Percentiles rank a stretch among this genome's conserved stretches.
phyloP scores from a whole-genome alignment of 2,888 invertebrate genomes.

The Cenopis cana region DNA sequence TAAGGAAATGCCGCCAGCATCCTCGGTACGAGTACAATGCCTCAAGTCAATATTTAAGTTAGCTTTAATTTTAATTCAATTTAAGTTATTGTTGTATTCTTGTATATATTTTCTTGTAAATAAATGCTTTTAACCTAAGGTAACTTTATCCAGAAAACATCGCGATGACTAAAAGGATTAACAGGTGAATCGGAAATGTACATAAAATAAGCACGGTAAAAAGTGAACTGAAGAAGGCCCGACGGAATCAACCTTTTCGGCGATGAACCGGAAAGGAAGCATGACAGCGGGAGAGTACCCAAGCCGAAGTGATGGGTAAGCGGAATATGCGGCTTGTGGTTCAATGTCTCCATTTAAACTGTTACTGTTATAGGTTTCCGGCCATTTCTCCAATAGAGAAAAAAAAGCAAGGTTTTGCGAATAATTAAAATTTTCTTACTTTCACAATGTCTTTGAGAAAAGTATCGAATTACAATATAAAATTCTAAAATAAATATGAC shows the following conservation, averaged over 20 bases:
- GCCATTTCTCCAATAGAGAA: neutral
- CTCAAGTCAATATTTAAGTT: no score
- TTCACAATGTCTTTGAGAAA: neutral
- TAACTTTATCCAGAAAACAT: neutral
- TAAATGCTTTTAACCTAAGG: neutral
- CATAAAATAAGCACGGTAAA: constrained; percentile 20
- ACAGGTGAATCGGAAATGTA: constrained; percentile 14
- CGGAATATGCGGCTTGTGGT: constrained; percentile 6
- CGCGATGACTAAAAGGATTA: constrained; percentile 9
- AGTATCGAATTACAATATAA: neutral
- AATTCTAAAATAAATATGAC: neutral
- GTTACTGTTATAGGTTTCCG: neutral
- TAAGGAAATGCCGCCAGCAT: no score
- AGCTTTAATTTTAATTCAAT: no score
- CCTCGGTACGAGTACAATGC: no score
- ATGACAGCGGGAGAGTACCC: neutral
- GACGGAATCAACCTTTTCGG: constrained; percentile 27
- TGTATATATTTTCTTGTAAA: no score
- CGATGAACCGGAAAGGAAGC: constrained; percentile 5
- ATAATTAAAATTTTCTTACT: neutral
- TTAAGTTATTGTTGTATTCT: no score
- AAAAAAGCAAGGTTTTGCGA: neutral
- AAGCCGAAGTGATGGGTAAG: constrained; percentile 11
- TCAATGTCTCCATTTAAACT: constrained; percentile 3
- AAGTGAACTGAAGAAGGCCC: constrained; percentile 28